These are phyloP conservation scores for Xyrauchen texanus DNA, from an alignment of 2,113 vertebrate species.

Conservation along the genomic window DNA sequence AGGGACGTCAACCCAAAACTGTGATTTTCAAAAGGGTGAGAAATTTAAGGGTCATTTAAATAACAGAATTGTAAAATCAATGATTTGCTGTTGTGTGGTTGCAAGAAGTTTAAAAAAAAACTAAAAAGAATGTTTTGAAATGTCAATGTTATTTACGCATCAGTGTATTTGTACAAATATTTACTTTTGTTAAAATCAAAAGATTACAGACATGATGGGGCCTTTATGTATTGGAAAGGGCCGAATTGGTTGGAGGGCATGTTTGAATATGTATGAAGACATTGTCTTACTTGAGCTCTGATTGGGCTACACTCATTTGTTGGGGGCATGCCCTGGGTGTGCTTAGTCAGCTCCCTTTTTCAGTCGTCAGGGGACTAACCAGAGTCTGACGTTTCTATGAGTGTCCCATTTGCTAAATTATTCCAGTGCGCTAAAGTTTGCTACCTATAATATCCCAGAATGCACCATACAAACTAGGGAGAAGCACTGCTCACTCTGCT, in stretches of 20 bases:
- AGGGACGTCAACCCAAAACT: slow-evolving; percentile 52
- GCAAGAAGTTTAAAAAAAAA: too few relatives aligned
- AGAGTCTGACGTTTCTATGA: too few relatives aligned
- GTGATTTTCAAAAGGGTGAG: slow-evolving; percentile 47
- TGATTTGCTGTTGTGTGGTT: not conserved
- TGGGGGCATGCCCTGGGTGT: slow-evolving; percentile 23
- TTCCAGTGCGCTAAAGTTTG: too few relatives aligned
- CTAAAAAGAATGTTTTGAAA: slow-evolving; percentile 57
- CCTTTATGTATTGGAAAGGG: slow-evolving; percentile 51
- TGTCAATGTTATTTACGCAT: slow-evolving; percentile 69
- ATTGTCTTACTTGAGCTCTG: slow-evolving; percentile 40
- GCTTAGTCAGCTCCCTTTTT: too few relatives aligned
- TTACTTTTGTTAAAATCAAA: slow-evolving; percentile 62
- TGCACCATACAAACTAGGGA: too few relatives aligned
- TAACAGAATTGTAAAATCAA: not conserved
- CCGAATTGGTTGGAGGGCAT: slow-evolving; percentile 46
- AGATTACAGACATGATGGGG: slow-evolving; percentile 49
- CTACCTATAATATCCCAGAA: too few relatives aligned
- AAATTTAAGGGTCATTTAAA: not conserved
- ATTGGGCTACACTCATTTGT: slow-evolving; percentile 37
- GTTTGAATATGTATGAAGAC: slow-evolving; percentile 42
- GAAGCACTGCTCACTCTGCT: too few relatives aligned
- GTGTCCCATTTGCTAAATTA: too few relatives aligned
- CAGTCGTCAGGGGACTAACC: too few relatives aligned
- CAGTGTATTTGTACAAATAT: slow-evolving; percentile 67